These are phyloP conservation scores for Kryptopterus vitreolus DNA, from an alignment of 2,797 vertebrate species.

Conservation along the genomic window DNA sequence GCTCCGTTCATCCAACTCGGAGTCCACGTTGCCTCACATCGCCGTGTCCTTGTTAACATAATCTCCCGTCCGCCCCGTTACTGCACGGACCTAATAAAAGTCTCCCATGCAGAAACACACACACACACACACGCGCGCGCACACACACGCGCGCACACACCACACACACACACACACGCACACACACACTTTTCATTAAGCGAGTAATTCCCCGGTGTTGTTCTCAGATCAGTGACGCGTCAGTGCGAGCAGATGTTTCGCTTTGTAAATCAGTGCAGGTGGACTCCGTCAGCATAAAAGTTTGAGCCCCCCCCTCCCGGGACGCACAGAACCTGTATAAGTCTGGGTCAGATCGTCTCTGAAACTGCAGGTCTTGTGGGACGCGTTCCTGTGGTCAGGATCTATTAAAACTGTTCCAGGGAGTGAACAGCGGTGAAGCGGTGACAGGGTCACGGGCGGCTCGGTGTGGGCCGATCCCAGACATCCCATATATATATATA, in stretches of 20 bases:
- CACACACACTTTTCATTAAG: slow-evolving; percentile 47
- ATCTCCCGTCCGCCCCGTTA: slow-evolving; percentile 20
- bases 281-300: slow-evolving; percentile 28
- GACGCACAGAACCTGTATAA: too few relatives aligned
- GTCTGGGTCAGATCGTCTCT: too few relatives aligned
- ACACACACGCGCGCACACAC: slow-evolving; percentile 12
- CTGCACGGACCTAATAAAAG: slow-evolving; percentile 38
- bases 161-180: not conserved
- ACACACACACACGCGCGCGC: slow-evolving; percentile 21
- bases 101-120: slow-evolving; percentile 25
- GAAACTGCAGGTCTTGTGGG: too few relatives aligned
- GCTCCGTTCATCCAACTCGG: not conserved
- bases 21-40: slow-evolving; percentile 14
- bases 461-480: too few relatives aligned
- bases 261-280: slow-evolving; percentile 35
- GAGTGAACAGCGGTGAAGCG: too few relatives aligned
- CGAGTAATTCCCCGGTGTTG: slow-evolving; percentile 33
- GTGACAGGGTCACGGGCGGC: too few relatives aligned
- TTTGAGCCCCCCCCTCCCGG: too few relatives aligned
- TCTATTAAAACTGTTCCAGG: too few relatives aligned
- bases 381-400: too few relatives aligned
- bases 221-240: slow-evolving; percentile 41
- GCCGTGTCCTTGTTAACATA: slow-evolving; percentile 21
- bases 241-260: slow-evolving; percentile 40
- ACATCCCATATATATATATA: too few relatives aligned